Conservation (phyloP, 1,140 invertebrate species). For the Bradynema listronoti region DNA sequence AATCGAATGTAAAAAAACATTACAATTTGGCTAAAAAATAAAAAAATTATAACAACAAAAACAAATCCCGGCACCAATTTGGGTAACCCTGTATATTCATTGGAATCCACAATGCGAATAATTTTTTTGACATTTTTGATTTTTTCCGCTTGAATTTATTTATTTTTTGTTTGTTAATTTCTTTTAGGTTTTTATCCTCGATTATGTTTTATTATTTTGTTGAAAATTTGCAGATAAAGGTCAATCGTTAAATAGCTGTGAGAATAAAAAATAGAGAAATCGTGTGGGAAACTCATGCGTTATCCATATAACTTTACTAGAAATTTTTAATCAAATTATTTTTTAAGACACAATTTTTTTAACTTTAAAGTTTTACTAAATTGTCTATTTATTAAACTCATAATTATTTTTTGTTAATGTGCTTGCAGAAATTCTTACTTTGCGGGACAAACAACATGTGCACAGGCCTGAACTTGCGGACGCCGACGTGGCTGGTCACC, state of each 20-base stretch:
- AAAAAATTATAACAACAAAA: background rate
- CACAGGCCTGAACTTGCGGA: constrained; percentile 37
- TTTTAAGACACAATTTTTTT: background rate
- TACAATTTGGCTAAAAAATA: background rate
- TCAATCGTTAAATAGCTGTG: background rate
- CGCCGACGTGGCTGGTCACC: constrained; percentile 42
- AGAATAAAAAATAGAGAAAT: background rate
- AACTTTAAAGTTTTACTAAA: too few species aligned
- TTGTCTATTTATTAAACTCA: background rate
- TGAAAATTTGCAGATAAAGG: background rate
- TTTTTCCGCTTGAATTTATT: too few species aligned
- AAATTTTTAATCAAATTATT: constrained; percentile 10
- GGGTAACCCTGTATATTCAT: background rate
- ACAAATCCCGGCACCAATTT: background rate
- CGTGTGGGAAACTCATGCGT: background rate
- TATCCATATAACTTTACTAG: background rate
- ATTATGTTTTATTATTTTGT: too few species aligned
- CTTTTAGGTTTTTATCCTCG: too few species aligned
- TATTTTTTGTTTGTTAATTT: too few species aligned
- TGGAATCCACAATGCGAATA: background rate
- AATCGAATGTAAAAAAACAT: too few species aligned
- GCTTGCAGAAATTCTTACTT: constrained; percentile 39
- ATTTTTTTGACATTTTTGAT: background rate
- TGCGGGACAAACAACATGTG: constrained; percentile 41
- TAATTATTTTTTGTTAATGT: constrained; percentile 6